A percentile compares a stretch with the other conserved stretches of the same genome.
Evolutionary conservation across 1,140 invertebrate species (phyloP).

Genomic region (Drosophila lowei): DNA sequence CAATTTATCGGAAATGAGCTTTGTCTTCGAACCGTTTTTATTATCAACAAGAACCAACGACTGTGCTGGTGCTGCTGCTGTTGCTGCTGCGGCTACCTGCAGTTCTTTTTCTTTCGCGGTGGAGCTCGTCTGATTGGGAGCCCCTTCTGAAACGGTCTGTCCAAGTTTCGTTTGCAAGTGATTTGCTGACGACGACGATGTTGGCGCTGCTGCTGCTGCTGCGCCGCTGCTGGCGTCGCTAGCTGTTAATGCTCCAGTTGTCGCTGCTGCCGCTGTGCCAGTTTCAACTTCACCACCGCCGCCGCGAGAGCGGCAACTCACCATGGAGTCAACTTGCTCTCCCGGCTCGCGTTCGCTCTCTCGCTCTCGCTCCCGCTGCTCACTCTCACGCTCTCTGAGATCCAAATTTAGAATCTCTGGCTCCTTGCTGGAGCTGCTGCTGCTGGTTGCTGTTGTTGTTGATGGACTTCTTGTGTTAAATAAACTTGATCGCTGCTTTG

Average conservation of each 20-base stretch:
- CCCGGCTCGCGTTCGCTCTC: conserved; percentile 30
- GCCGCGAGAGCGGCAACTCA: conserved; percentile 25
- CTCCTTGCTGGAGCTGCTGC: conserved; percentile 44
- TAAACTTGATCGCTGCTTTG: conserved; percentile 82
- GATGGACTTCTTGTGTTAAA: conserved; percentile 72
- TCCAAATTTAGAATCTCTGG: conserved; percentile 67
- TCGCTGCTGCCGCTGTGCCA: conserved; percentile 57
- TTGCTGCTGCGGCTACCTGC: conserved; percentile 2
- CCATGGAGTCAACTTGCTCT: conserved; percentile 36
- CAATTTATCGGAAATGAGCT: conserved; percentile 76
- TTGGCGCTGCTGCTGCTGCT: conserved; percentile 23
- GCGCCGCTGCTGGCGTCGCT: conserved; percentile 15
- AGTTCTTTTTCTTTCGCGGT: conserved; percentile 22
- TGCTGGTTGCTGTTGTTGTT: conserved; percentile 32
- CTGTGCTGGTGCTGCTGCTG: conserved; percentile 17
- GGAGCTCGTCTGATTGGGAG: conserved; percentile 22
- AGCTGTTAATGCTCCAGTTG: conserved; percentile 73
- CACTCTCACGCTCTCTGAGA: conserved; percentile 49
- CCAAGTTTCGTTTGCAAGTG: conserved; percentile 74
- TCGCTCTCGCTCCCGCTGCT: conserved; percentile 29
- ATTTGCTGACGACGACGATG: conserved; percentile 73
- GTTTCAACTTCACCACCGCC: conserved; percentile 73
- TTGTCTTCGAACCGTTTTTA: conserved; percentile 62
- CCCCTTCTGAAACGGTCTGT: conserved; percentile 69
- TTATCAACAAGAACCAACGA: conserved; percentile 30